Evolutionary conservation across 2,888 invertebrate genomes (phyloP), one percentile per base, ranked within the genome.

Genomic region (Amblyjoppa fuscipennis): DNA sequence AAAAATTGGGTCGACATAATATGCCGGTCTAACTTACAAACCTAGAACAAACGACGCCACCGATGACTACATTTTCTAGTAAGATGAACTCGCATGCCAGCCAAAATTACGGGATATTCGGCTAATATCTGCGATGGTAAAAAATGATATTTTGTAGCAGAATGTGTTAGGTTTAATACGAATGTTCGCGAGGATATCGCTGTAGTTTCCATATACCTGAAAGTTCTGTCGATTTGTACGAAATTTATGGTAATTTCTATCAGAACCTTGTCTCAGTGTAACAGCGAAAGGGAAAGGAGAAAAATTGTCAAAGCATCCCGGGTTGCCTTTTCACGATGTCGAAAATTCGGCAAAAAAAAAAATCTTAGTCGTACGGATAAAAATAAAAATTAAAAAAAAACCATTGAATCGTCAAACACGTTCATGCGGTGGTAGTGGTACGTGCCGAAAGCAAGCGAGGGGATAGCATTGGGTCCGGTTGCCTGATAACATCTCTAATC

Each of bases 401-500:
- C 2, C 3, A 64, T 64, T n/a, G 64, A 64, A 64, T 64, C 34
- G 64, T 64, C 90, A 89, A 88, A 90, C 90, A 90, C 87, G 88
- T 89, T 83, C 81, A 89, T 88, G 90, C 61, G 90, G 89, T 85
- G 82, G 80, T 87, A 89, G 88, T 85, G 87, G 83, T 87, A 80
- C 84, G 88, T 85, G 89, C 88, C 82, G 88, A 89, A 90, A 87
- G 68, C 59, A 74, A 78, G 45, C 59, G 16, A 34, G 70, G 85
- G 79, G 73, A 77, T 76, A 83, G 90, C 88, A 89, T 89, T 90
- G 88, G 89, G 89, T 89, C 88, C 83, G 71, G 85, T 85, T 83
- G 87, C 87, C 93, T 93, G 93, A 93, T 93, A 94, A 94, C 94
- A 94, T 94, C 94, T 94, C 93, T 94, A 94, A 94, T 94, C 94